Conservation (phyloP, 2,113 vertebrate species). For the Cacatua alba region DNA sequence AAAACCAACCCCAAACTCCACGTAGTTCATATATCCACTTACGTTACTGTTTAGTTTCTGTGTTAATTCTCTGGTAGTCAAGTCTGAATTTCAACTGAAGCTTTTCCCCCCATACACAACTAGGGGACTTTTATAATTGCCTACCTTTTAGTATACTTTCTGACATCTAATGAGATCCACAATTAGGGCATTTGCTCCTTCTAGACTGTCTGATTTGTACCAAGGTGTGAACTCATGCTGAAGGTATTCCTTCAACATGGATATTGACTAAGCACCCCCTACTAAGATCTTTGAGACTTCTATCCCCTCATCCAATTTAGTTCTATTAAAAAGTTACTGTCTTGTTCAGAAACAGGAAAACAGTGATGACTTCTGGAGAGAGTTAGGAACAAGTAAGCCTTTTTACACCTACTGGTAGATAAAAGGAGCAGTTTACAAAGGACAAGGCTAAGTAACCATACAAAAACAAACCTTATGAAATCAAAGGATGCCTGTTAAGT, state of each 20-base stretch:
- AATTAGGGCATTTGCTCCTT: neutral
- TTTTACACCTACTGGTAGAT: neutral
- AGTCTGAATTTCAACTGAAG: neutral
- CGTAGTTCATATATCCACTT: neutral
- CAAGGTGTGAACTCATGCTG: neutral
- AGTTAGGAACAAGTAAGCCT: neutral
- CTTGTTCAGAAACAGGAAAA: neutral
- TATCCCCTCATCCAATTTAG: neutral
- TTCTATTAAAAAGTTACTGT: neutral
- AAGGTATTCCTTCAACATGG: neutral
- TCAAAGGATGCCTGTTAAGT: neutral
- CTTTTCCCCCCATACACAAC: neutral
- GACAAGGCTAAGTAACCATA: neutral
- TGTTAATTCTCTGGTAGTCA: neutral
- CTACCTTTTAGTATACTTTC: neutral
- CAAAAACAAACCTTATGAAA: neutral
- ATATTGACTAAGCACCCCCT: neutral
- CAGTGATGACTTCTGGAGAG: accelerated
- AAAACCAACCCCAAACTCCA: neutral
- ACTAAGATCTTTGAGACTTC: neutral
- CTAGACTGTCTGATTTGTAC: neutral
- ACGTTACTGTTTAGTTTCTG: neutral
- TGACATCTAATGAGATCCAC: neutral
- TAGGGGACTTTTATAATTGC: neutral
- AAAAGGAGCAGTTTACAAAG: neutral